Base-by-base conservation (phyloP, 1,140 invertebrate species). In the Trachymyrmex septentrionalis region DNA sequence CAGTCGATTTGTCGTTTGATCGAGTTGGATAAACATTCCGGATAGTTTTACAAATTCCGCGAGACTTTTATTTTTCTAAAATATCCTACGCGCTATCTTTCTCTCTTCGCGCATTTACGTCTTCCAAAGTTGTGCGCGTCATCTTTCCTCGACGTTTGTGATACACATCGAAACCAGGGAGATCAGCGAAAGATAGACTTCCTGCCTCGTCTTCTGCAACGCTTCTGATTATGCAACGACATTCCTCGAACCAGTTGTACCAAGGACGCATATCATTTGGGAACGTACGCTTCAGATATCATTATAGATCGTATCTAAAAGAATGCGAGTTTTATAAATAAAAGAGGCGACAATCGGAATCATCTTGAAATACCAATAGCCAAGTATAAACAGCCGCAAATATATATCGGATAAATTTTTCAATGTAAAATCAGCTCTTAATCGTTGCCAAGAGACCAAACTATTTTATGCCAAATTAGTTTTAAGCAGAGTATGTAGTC, bases 211-310 rank as follows among this genome's bases (percentile, higher is more conserved):
- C 21, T 16, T 55, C 38, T 71, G 50, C 30, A 63, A 16, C 27
- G 59, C 76, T 27, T 50, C 14, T 57, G 88, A 89, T 90, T 90
- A 90, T 87, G 89, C 88, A 90, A 90, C 73, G 50, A 53, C 80
- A 87, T 90, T 89, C 86, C 80, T 71, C 86, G 81, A 85, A 87
- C 89, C 76, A 90, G 88, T 90, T 90, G 82, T 84, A 12, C 50
- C 88, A 90, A 90, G 89, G 88, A 87, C 86, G 81, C 73, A 76
- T 71, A 89, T 75, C 73, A 64, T 64, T 59, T 61, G n/a, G 2
- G 55, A 38, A 50, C 55, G 59, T 50, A 30, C 67, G 53, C 59
- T 64, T 30, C 57, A 80, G 3, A 44, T 55, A 53, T 57, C 53
- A 1, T 27, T 76, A 44, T 34, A 34, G 6, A 34, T 34, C 59